Base-by-base conservation (phyloP, 1,140 invertebrate genomes). In the Kradibia gibbosae region DNA sequence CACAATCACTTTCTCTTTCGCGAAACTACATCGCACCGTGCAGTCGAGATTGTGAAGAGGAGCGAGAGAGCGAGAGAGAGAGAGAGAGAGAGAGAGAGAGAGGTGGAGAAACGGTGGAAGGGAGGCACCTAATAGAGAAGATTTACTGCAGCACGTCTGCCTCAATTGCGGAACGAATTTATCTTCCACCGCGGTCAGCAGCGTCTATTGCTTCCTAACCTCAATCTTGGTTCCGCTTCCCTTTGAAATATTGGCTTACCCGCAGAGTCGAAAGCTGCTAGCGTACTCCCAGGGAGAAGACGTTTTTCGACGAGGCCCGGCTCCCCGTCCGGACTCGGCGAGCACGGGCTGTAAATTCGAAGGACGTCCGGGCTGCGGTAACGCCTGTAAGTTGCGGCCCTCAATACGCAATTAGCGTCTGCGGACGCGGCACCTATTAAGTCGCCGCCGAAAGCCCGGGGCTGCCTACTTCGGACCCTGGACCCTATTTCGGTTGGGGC, bases 101-200 rank as follows among this genome's bases (percentile, higher is more conserved):
- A 28, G 36, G 36, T 7, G 13, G 45, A n/a, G 39, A 25, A 15
- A 15, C 7, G 13, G 36, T 15, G 70, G n/a, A 45, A 50, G 70
- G 20, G 80, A 85, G 81, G 86, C 85, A 87, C 81, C 88, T 88
- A 89, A 88, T 89, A 88, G 87, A 88, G 84, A 89, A 88, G 89
- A 90, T 90, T 90, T 90, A 90, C 89, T 86, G 86, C 86, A 84
- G 86, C 87, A 89, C 86, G 89, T 88, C 88, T 85, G 89, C 86
- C 89, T 90, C 89, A 89, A 90, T 90, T 90, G 89, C 87, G 86
- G 88, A 88, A 88, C 87, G 89, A 90, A 90, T 90, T 90, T 90
- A 90, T 90, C 89, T 89, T 89, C 86, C 83, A 80, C 71, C 86
- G 87, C 84, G 88, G 88, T 90, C 89, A 90, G 88, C 88, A 87